Evolutionary conservation across 2,797 vertebrate genomes (phyloP).

Genomic region (Holocentrus rufus): DNA sequence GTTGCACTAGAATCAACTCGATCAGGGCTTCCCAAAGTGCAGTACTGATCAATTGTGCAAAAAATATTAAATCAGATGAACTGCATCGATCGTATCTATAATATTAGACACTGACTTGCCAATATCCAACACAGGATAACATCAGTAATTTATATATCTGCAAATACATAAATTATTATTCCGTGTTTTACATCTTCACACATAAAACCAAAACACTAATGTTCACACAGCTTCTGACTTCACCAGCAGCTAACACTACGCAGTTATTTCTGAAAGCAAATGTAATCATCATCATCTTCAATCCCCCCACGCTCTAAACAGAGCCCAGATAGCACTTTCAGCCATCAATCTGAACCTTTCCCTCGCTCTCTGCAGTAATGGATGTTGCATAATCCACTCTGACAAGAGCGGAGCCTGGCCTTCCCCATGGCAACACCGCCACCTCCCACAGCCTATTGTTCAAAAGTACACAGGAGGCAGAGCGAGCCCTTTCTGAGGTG

Average conservation of each 20-base stretch:
- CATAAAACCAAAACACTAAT: slow-evolving; percentile 57
- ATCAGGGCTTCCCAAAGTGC: not conserved
- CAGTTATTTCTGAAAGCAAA: slow-evolving; percentile 57
- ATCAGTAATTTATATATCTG: too few species aligned
- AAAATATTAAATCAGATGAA: too few species aligned
- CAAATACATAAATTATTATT: not conserved
- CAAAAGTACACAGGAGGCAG: slow-evolving; percentile 58
- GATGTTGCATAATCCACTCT: slow-evolving; percentile 80
- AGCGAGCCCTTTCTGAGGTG: slow-evolving; percentile 56
- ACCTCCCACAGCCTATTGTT: slow-evolving; percentile 77
- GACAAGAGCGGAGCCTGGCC: slow-evolving; percentile 66
- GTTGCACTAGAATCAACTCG: not conserved
- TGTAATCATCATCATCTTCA: slow-evolving; percentile 49
- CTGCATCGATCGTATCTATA: too few species aligned
- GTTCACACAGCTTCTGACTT: slow-evolving; percentile 21
- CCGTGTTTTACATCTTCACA: slow-evolving; percentile 9
- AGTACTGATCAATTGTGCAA: not conserved
- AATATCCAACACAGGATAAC: too few species aligned
- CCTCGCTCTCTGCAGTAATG: slow-evolving; percentile 71
- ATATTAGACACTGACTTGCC: too few species aligned
- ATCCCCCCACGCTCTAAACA: slow-evolving; percentile 57
- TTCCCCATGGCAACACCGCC: slow-evolving; percentile 72
- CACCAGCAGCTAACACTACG: slow-evolving; percentile 44
- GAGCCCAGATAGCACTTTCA: slow-evolving; percentile 62
- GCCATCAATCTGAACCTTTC: slow-evolving; percentile 65